phyloP scores from a whole-genome alignment of 2,797 vertebrate species.

The Thamnophis elegans region DNA sequence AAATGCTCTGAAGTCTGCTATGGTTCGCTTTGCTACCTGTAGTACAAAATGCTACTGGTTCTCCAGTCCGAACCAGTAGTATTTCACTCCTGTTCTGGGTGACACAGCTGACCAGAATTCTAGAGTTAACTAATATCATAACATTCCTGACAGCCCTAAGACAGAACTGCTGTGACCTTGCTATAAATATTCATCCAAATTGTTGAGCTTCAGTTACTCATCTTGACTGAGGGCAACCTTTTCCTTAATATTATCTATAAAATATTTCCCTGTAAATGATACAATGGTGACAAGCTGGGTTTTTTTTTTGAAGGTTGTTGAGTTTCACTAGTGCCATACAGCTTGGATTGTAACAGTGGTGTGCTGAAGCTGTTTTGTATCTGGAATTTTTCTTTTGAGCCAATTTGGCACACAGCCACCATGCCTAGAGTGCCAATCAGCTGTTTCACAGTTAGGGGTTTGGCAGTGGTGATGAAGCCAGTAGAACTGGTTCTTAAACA shows the following conservation, averaged over 20 bases:
- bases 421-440: background rate
- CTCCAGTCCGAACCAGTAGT: too few relatives aligned
- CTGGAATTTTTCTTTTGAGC: background rate
- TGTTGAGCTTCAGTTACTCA: background rate
- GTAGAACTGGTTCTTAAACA: background rate
- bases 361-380: background rate
- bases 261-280: background rate
- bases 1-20: too few relatives aligned
- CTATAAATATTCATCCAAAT: background rate
- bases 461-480: background rate
- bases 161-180: background rate
- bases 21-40: too few relatives aligned
- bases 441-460: background rate
- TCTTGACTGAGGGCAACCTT: background rate
- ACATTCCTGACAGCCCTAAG: background rate
- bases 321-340: background rate
- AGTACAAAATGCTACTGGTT: too few relatives aligned
- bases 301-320: background rate
- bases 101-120: background rate
- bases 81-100: background rate
- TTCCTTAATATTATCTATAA: background rate
- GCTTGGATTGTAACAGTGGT: background rate
- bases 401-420: background rate
- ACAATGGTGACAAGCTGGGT: background rate
- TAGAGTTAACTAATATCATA: background rate